phyloP scores from a whole-genome alignment of 1,140 invertebrate species.

The Drosophila nikananu region DNA sequence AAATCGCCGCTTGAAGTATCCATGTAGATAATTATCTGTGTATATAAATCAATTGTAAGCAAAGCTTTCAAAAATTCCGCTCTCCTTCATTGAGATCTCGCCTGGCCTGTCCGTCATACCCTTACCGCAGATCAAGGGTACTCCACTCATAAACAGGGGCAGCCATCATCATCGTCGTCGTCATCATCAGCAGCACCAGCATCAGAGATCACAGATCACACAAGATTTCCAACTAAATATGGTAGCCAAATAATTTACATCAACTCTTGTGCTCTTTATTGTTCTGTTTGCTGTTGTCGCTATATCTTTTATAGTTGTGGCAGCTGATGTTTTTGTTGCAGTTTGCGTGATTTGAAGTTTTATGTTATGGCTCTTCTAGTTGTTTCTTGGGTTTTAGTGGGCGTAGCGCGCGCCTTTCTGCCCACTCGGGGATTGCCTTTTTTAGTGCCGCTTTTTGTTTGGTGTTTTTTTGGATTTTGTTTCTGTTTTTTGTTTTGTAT shows the following conservation, averaged over 20 bases:
- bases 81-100: slow-evolving; percentile 21
- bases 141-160: slow-evolving; percentile 52
- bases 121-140: slow-evolving; percentile 49
- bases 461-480: slow-evolving; percentile 9
- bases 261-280: slow-evolving; percentile 69
- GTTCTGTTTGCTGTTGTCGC: slow-evolving; percentile 57
- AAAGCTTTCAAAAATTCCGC: slow-evolving; percentile 33
- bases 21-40: slow-evolving; percentile 8
- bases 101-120: slow-evolving; percentile 28
- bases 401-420: slow-evolving; percentile 64
- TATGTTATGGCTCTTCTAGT: slow-evolving; percentile 69
- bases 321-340: slow-evolving; percentile 50
- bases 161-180: slow-evolving; percentile 34
- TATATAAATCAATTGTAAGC: slow-evolving; percentile 19
- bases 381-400: slow-evolving; percentile 59
- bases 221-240: slow-evolving; percentile 81
- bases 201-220: slow-evolving; percentile 57
- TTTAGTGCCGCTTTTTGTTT: slow-evolving; percentile 70
- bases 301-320: slow-evolving; percentile 43
- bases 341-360: slow-evolving; percentile 76
- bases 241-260: slow-evolving; percentile 82
- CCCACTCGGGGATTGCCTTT: slow-evolving; percentile 72
- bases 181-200: slow-evolving; percentile 5
- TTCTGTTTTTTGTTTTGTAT: slow-evolving; percentile 19
- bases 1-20: slow-evolving; percentile 1